Evolutionary conservation across 1,140 invertebrate genomes (phyloP).

Genomic region (Teleopsis dalmanni): DNA sequence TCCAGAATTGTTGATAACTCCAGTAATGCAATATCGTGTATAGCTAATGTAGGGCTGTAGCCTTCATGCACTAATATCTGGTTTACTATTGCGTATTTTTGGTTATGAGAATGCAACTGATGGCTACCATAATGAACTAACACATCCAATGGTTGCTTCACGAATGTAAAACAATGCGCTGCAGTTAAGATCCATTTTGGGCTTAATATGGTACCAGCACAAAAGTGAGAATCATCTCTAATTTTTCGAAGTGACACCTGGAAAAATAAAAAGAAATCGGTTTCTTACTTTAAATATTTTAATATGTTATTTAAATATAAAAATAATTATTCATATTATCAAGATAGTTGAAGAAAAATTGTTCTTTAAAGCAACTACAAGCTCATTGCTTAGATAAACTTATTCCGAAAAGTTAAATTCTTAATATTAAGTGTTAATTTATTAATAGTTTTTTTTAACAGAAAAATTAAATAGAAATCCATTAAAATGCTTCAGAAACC

Average conservation of each 20-base stretch:
- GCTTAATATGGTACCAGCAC: constrained; percentile 34
- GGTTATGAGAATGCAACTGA: constrained; percentile 13
- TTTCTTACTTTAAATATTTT: too few species aligned
- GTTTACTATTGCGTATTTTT: constrained; percentile 14
- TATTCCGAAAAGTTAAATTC: neutral
- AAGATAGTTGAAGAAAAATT: too few species aligned
- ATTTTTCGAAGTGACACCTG: constrained; percentile 25
- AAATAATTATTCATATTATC: too few species aligned
- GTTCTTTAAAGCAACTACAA: too few species aligned
- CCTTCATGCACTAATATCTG: constrained; percentile 30
- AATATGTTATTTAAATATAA: too few species aligned
- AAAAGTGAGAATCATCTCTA: constrained; percentile 24
- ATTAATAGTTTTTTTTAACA: too few species aligned
- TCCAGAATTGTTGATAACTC: constrained; percentile 14
- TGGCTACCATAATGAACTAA: constrained; percentile 29
- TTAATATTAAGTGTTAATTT: too few species aligned
- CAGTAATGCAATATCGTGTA: constrained; percentile 34
- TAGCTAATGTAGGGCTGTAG: constrained; percentile 24
- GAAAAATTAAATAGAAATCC: too few species aligned
- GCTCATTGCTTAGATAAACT: neutral
- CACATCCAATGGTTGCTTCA: constrained; percentile 13
- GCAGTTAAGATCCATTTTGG: constrained; percentile 30
- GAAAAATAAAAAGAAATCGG: neutral
- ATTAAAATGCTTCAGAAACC: too few species aligned
- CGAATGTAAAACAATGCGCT: constrained; percentile 28